Base-by-base conservation (phyloP, 2,113 vertebrate genomes). In the Pantherophis guttatus region DNA sequence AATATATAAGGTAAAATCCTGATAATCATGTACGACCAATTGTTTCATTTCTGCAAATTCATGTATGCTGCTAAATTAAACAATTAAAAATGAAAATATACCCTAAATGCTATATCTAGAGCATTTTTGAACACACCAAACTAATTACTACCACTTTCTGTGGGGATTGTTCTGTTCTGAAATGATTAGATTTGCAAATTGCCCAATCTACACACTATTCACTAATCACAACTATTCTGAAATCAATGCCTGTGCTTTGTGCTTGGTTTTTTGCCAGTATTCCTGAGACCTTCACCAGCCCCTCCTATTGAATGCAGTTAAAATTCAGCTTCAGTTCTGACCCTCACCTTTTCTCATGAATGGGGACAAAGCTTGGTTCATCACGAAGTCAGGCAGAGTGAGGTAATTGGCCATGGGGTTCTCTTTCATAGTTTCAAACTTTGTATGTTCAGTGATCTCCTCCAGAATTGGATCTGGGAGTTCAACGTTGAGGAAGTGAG, bases 321-420 rank as follows among this genome's bases (percentile, higher is more conserved):
- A 53, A 75, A 75, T 33, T 26, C 26, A 70, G 23, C 59, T 24
- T 44, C 11, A 24, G 11, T 33, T 89, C 15, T 29, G 9, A 8
- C 1, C n/a, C 70, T 26, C 44, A 92, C 91, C 93, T 93, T 93
- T 94, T 85, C 94, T 91, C 87, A 94, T 94, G 90, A 94, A 94
- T 12, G 57, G 39, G 1, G 90, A 94, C 21, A 92, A 12, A 8
- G 52, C 29, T 15, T 87, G 90, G 33, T 94, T 81, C 70, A 94
- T 29, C 19, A 98, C 86, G 0, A 48, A n/a, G 3, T 91, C 50
- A 2, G 98, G 97, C 29, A 98, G 1, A 33, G 93, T 97, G 39
- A 96, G 94, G 91, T 98, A 98, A 95, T 98, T 98, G 59, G 97
- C 93, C 98, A 98, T 98, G 0, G 98, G 98, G 91, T 98, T 98